Conservation (phyloP, 2,113 vertebrate species). For the Chiloscyllium plagiosum region DNA sequence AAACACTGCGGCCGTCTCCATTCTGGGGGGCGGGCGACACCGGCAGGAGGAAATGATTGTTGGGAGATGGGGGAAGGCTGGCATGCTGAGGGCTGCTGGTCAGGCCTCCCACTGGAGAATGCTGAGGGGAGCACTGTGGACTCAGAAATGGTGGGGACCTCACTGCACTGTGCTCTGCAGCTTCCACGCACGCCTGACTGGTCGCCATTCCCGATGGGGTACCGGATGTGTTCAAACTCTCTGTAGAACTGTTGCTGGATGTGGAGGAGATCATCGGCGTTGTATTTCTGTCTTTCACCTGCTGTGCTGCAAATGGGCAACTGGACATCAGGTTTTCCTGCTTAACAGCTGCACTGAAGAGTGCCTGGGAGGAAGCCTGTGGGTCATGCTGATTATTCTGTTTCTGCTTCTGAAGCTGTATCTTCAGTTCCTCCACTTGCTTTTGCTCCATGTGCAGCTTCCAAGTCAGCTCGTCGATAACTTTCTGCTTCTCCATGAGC, state of each 20-base stretch:
- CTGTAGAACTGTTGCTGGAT: constrained; percentile 51
- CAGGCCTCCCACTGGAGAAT: constrained; percentile 68
- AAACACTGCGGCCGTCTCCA: constrained; percentile 60
- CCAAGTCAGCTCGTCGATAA: constrained; percentile 95
- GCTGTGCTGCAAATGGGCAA: constrained; percentile 78
- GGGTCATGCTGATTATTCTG: constrained; percentile 57
- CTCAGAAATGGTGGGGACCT: constrained; percentile 83
- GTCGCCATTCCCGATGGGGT: constrained; percentile 46
- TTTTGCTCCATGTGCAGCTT: constrained; percentile 91
- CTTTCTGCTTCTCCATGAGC: constrained; percentile 97
- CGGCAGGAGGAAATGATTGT: constrained; percentile 70
- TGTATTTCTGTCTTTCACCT: constrained; percentile 49
- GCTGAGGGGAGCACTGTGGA: constrained; percentile 87
- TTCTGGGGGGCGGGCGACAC: constrained; percentile 56
- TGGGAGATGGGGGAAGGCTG: constrained; percentile 77
- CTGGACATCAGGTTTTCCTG: constrained; percentile 77
- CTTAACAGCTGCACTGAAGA: constrained; percentile 77
- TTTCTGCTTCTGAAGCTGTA: constrained; percentile 89
- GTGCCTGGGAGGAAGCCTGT: constrained; percentile 56
- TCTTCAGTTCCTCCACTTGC: constrained; percentile 85
- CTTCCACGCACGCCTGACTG: constrained; percentile 61
- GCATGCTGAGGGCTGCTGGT: constrained; percentile 76
- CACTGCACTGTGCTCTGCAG: constrained; percentile 55
- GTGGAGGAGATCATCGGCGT: constrained; percentile 27
- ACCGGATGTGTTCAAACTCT: constrained; percentile 59